Evolutionary conservation across 2,797 vertebrate species (phyloP), one percentile per base, ranked within the genome.

Genomic region (Sternotherus odoratus): DNA sequence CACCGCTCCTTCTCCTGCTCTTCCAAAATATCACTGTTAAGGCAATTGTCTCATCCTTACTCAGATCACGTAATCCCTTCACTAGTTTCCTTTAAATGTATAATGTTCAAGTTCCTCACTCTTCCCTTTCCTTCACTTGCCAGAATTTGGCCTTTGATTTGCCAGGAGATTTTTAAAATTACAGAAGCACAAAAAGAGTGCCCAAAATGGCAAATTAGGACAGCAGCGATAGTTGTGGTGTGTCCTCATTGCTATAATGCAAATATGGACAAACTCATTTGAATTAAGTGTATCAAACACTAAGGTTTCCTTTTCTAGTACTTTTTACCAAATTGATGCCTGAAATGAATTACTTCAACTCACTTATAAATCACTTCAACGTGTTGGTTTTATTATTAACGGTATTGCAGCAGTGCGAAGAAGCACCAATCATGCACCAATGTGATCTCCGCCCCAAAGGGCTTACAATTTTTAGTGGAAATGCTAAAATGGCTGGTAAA

Each of bases 381-480:
- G 46, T n/a, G 19, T 0, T 12, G 4, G 19, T 4, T 13, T 77
- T 54, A 26, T 56, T 87, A 60, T 63, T 90, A 43, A 57, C 36
- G 15, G 15, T 33, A 92, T 13, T 3, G n/a, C 10, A 2, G n/a
- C 50, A 72, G 77, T 4, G 10, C 24, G 49, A 87, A 43, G n/a
- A 87, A 82, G 0, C 0, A 12, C 43, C 87, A 77, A 46, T 8
- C 9, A 86, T 16, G 11, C 80, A 6, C 12, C 2, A 30, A 24
- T 15, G 83, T 50, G 53, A 33, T 6, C 50, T 84, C 17, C 77
- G 48, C 23, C 81, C 88, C n/a, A 83, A 82, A 88, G 33, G 66
- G 2, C 46, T 90, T 77, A 72, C 10, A 49, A 33, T 82, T 90
- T 36, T 83, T 51, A 83, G 57, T 36, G 81, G 92, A 91, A 95